Conservation (phyloP, 2,888 invertebrate species). For the Pediacus dermestoides region DNA sequence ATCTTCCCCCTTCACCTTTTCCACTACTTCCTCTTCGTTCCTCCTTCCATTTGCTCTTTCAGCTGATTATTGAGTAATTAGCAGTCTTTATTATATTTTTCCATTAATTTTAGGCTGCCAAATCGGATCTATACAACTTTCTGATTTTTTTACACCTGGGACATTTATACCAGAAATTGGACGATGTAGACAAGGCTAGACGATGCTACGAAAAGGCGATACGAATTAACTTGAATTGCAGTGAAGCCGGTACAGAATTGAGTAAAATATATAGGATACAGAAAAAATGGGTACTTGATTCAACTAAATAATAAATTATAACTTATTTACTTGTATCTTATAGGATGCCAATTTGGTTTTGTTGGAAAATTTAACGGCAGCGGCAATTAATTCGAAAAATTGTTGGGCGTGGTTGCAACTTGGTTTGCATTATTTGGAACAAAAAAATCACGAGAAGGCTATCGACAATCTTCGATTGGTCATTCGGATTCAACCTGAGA, state of each 20-base stretch:
- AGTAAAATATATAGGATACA: conserved; percentile 71
- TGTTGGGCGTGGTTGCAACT: conserved; percentile 82
- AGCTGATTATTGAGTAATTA: too few species aligned
- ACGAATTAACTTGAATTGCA: conserved; percentile 65
- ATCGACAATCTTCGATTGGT: conserved; percentile 73
- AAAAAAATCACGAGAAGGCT: conserved; percentile 69
- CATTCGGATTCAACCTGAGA: conserved; percentile 63
- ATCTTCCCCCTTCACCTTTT: too few species aligned
- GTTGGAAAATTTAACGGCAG: conserved; percentile 53
- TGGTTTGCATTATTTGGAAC: conserved; percentile 75
- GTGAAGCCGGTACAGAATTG: conserved; percentile 66
- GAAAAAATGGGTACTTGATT: conserved; percentile 57
- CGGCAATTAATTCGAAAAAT: conserved; percentile 41
- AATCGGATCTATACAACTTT: conserved; percentile 70
- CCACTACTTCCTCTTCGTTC: too few species aligned
- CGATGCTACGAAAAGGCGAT: conserved; percentile 84
- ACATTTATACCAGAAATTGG: conserved; percentile 63
- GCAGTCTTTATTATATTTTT: conserved; percentile 12
- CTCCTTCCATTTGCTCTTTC: too few species aligned
- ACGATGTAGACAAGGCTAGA: conserved; percentile 69
- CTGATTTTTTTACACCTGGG: conserved; percentile 75
- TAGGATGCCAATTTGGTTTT: conserved; percentile 63
- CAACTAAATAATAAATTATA: not conserved
- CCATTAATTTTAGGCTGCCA: conserved; percentile 53
- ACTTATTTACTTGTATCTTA: conserved; percentile 14